Evolutionary conservation across 2,888 invertebrate genomes (phyloP), one percentile per base, ranked within the genome.

Genomic region (Heliconius aoede): DNA sequence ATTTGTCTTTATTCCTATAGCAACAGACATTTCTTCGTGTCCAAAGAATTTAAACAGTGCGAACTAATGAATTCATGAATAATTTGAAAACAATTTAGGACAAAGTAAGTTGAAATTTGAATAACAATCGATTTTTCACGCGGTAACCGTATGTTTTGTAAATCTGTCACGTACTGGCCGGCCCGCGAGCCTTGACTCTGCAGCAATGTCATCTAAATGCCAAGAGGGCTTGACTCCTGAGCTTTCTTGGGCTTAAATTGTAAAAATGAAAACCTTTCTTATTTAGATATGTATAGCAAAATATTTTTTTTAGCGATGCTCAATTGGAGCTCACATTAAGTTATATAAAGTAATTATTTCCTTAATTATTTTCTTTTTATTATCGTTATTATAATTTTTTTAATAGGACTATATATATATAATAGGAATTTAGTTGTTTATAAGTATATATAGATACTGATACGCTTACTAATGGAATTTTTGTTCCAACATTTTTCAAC

Each of bases 151-250:
- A 55, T 76, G 80, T 82, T 84, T 82, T 80, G 85, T 84, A 86
- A 84, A 83, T 80, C 76, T 75, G 80, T 85, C 86, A 87, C 87
- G 86, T 86, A 85, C 81, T 72, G 55, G 24, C 67, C 75, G 71
- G 74, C 71, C 72, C 78, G 77, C 77, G 79, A 82, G 83, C 86
- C 86, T 87, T 88, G 87, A 87, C 86, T 87, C 82, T 80, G 80
- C 80, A 81, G 84, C 87, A 88, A 86, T 86, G 86, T 85, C 87
- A 87, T 83, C 81, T 80, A 83, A 85, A 86, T 86, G 84, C 82
- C 84, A 81, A 83, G 83, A 83, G 80, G 83, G 82, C 79, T 79
- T 79, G 78, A 78, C 81, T 78, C 80, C 76, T 64, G 60, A 32
- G 46, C 72, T 72, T 74, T 78, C 74, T 72, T 61, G 71, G 69